Base-by-base conservation (phyloP, 2,888 invertebrate genomes). In the Amorpha juglandis region DNA sequence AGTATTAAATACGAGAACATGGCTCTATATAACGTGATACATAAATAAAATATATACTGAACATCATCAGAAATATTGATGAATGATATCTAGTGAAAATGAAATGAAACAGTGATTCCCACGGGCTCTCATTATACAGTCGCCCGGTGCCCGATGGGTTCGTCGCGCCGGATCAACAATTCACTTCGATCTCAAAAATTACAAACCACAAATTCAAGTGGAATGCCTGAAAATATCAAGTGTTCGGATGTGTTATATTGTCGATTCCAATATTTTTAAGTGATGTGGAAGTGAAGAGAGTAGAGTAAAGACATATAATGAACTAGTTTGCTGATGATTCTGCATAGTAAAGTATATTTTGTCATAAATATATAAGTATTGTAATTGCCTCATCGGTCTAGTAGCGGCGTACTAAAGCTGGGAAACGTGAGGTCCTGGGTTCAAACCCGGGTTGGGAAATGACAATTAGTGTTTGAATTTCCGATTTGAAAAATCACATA, bases 81-180 rank as follows among this genome's bases (percentile, higher is more conserved):
- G 74, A 72, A 71, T 70, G 75, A 74, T 78, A 80, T 78, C 73
- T 75, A 74, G 76, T 74, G 78, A 79, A 81, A 82, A 78, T 80
- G 76, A 78, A 78, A 78, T 71, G 74, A 75, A 71, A 70, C 79
- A 73, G 74, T 69, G 68, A 72, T 69, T 75, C 86, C 79, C 81
- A 65, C 52, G 81, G 81, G 86, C 84, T 72, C 84, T 87, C 86
- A 86, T 87, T 87, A 87, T 81, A 79, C 81, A 79, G 80, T 78
- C 81, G 78, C 78, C 71, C 71, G 74, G 68, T 72, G 73, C 68
- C 66, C 63, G 64, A 51, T 45, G 53, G 66, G 68, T 53, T 70
- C 19, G 70, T 72, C 78, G 71, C 74, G 50, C 14, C 79, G 76
- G 81, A 78, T 81, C 78, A 77, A 75, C 78, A 74, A 80, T 79